Evolutionary conservation across 2,113 vertebrate species (phyloP).

Genomic region (Oreotragus oreotragus): DNA sequence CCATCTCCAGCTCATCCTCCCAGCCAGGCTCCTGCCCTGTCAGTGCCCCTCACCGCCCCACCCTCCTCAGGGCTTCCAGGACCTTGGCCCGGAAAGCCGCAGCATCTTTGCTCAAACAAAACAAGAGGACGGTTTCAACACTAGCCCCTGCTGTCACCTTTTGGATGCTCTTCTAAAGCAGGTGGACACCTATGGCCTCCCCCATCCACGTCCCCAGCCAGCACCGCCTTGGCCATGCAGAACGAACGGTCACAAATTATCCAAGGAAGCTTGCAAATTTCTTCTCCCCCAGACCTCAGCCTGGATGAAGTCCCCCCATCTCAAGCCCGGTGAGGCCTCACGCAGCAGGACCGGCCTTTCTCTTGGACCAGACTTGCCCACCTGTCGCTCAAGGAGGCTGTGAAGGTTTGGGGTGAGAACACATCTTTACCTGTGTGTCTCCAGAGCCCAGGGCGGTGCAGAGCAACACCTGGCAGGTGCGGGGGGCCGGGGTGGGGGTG

Average conservation of each 20-base stretch:
- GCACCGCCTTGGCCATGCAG: background rate
- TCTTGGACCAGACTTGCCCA: background rate
- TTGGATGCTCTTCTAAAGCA: background rate
- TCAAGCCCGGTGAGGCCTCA: background rate
- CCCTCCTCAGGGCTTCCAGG: background rate
- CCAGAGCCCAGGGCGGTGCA: background rate
- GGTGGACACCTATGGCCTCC: background rate
- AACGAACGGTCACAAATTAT: rapidly evolving
- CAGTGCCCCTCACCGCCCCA: rapidly evolving
- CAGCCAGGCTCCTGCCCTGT: background rate
- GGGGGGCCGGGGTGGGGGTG: background rate
- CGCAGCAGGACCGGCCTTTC: background rate
- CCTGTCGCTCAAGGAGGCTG: background rate
- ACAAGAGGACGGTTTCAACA: background rate
- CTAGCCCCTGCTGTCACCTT: background rate
- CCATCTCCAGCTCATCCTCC: background rate
- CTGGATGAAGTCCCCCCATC: background rate
- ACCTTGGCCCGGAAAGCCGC: rapidly evolving
- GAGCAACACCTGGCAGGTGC: background rate
- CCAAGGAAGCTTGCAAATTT: background rate
- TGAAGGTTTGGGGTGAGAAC: background rate
- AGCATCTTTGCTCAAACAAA: background rate
- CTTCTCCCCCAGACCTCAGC: background rate
- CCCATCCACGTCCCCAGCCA: background rate
- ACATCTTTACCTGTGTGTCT: background rate